Evolutionary conservation across 1,140 invertebrate species (phyloP).

Genomic region (Formica selysi): DNA sequence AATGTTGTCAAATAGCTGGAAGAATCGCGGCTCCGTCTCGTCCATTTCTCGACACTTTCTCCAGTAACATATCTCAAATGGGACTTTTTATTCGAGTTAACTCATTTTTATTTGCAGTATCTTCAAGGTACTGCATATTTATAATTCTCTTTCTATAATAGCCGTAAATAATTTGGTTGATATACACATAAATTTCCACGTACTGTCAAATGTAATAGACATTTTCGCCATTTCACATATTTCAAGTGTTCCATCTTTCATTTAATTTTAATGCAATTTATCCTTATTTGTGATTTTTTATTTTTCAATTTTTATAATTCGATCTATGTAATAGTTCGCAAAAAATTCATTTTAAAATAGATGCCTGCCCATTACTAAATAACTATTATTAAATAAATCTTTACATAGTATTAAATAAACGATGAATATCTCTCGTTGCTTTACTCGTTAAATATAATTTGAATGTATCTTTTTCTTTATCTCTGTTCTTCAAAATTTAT

Average conservation of each 20-base stretch:
- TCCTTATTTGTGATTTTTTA: neutral
- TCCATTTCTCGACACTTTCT: neutral
- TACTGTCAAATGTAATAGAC: neutral
- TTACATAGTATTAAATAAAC: neutral
- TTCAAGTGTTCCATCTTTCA: neutral
- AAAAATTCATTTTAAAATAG: neutral
- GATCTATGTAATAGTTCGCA: neutral
- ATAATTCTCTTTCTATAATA: conserved; percentile 7
- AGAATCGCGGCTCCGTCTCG: conserved; percentile 25
- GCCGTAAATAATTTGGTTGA: neutral
- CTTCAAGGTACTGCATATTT: neutral
- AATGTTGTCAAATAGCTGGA: conserved; percentile 55
- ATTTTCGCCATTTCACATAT: neutral
- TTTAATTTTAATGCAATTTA: conserved; percentile 18
- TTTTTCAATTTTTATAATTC: neutral
- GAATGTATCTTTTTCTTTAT: neutral
- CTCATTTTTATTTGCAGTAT: conserved; percentile 21
- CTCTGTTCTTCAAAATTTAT: neutral
- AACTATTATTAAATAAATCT: neutral
- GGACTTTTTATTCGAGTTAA: neutral
- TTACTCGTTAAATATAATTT: neutral
- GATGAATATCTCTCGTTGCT: neutral
- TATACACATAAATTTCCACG: neutral
- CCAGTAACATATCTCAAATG: neutral
- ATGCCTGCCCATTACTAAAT: neutral